Conservation (phyloP, 2,888 invertebrate genomes). For the Pimpla rufipes region DNA sequence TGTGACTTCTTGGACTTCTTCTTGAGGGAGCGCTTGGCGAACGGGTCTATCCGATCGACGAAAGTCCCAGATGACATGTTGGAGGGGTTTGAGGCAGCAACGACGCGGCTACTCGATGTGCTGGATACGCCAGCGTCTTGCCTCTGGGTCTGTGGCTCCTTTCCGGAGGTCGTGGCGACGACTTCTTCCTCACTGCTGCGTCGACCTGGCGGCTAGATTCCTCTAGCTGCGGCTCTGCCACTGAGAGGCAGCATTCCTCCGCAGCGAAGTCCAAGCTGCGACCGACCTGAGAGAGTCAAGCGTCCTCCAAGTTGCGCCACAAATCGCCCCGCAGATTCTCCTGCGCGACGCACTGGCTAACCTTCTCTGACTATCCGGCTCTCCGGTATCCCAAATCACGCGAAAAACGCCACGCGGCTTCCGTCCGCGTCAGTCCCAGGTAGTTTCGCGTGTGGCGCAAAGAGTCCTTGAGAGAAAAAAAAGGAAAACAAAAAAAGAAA, state of each 20-base stretch:
- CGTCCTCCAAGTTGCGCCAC: not conserved
- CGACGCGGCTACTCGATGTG: conserved; percentile 66
- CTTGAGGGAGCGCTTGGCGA: conserved; percentile 98
- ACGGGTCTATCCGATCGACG: conserved; percentile 99
- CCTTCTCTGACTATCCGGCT: not conserved
- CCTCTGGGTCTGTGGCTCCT: conserved; percentile 58
- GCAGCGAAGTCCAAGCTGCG: not conserved
- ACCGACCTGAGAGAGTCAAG: not conserved
- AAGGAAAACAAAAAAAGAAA: not conserved
- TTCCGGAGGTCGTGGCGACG: conserved; percentile 54
- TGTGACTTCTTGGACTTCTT: conserved; percentile 99
- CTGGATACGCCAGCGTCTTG: conserved; percentile 69
- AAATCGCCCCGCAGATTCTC: not conserved
- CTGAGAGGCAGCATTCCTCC: conserved; percentile 67
- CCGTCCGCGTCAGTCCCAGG: not conserved
- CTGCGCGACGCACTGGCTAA: not conserved
- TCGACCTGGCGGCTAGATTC: conserved; percentile 41
- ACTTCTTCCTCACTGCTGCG: not conserved
- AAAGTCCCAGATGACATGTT: conserved; percentile 92
- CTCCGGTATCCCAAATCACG: not conserved
- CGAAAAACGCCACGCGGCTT: not conserved
- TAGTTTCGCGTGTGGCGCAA: not conserved
- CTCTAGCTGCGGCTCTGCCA: conserved; percentile 39
- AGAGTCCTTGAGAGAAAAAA: conserved; percentile 42
- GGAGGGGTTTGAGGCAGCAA: conserved; percentile 71